Conservation (phyloP, 2,888 invertebrate genomes). For the Aleiodes alternator region DNA sequence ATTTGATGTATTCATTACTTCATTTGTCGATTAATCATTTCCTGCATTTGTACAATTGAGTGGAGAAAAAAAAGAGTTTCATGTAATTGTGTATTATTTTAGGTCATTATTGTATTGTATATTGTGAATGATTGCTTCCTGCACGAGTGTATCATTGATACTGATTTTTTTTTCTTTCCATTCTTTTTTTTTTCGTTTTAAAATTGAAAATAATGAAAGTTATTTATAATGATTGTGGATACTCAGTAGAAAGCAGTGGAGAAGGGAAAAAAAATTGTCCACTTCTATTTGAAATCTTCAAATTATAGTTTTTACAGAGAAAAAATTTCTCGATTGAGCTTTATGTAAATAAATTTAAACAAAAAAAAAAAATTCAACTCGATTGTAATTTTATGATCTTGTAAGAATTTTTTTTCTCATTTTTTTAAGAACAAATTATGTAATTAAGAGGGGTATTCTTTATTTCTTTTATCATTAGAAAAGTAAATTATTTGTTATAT, state of each 20-base stretch:
- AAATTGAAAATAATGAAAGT: too few relatives aligned
- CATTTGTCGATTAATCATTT: conserved; percentile 4
- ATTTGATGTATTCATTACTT: not conserved
- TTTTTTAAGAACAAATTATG: conserved; percentile 45
- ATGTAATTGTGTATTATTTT: conserved; percentile 15
- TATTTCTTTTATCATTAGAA: conserved; percentile 57
- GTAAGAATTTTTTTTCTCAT: conserved; percentile 51
- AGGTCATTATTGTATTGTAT: conserved; percentile 1
- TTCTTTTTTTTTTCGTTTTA: too few relatives aligned
- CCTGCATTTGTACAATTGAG: conserved; percentile 26
- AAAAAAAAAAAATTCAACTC: not conserved
- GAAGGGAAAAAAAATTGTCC: not conserved
- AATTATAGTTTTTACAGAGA: conserved; percentile 24
- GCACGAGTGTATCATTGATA: too few relatives aligned
- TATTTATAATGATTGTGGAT: too few relatives aligned
- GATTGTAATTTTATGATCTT: conserved; percentile 59
- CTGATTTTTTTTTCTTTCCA: too few relatives aligned
- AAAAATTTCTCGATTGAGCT: conserved; percentile 46
- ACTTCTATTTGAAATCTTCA: not conserved
- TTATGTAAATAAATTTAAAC: conserved; percentile 51
- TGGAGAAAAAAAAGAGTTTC: not conserved
- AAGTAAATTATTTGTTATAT: conserved; percentile 70
- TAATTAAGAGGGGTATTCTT: conserved; percentile 52
- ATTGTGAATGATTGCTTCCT: not conserved
- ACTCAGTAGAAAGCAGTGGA: not conserved